A percentile compares a stretch with the other conserved stretches of the same genome.
Conservation (phyloP, 2,113 vertebrate species). For the Mustela nigripes region DNA sequence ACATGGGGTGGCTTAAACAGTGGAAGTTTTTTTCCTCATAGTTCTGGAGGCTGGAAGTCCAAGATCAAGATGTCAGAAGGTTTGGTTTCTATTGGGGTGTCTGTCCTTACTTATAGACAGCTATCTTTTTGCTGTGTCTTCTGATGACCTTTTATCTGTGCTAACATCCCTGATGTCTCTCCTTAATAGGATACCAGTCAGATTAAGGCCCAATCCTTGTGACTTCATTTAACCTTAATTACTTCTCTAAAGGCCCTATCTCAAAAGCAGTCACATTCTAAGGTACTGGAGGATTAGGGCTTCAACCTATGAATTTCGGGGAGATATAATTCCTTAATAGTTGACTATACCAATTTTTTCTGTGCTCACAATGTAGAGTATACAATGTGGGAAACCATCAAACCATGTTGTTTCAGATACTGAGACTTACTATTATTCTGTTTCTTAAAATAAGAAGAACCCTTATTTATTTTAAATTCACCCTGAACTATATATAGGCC, state of each 20-base stretch:
- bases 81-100: neutral
- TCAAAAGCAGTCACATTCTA: neutral
- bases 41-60: neutral
- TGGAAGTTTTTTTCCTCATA: neutral
- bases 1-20: neutral
- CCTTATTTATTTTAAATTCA: constrained; percentile 29
- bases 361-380: neutral
- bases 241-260: neutral
- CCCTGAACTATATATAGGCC: neutral
- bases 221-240: neutral
- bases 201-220: neutral
- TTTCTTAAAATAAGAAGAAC: constrained; percentile 43
- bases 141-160: neutral
- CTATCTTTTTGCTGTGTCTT: neutral
- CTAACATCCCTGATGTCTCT: neutral
- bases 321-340: neutral
- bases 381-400: neutral
- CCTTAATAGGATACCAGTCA: neutral
- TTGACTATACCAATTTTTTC: neutral
- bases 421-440: neutral
- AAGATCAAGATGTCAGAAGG: neutral
- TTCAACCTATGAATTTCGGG: neutral
- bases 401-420: constrained; percentile 2
- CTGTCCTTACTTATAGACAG: neutral
- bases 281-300: neutral